phyloP scores from a whole-genome alignment of 1,140 invertebrate species.

The Lepidurus couesii region DNA sequence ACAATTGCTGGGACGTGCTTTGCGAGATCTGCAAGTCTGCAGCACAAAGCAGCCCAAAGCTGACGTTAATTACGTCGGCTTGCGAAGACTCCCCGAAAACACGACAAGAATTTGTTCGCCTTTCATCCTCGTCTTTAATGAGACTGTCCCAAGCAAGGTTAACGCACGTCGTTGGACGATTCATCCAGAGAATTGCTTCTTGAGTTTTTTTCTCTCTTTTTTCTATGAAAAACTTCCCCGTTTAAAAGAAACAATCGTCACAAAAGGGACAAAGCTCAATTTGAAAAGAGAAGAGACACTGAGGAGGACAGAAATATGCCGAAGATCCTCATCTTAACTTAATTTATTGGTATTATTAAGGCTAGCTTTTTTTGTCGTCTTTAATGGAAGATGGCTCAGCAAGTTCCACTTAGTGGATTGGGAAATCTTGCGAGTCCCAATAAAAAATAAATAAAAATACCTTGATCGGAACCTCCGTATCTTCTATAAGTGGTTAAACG shows the following conservation, averaged over 20 bases:
- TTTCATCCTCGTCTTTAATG: background rate
- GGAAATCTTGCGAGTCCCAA: background rate
- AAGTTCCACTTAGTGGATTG: background rate
- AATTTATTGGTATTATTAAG: conserved; percentile 16
- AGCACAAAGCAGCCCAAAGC: background rate
- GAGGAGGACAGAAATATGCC: background rate
- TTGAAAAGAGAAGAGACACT: background rate
- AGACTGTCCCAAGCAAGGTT: conserved; percentile 11
- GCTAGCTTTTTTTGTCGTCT: background rate
- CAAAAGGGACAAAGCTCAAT: background rate
- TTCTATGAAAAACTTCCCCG: background rate
- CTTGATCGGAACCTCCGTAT: too few relatives aligned
- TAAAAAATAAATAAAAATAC: too few relatives aligned
- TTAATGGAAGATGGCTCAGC: conserved; percentile 14
- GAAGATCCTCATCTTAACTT: background rate
- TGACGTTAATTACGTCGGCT: background rate
- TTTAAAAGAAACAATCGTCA: background rate
- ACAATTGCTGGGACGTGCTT: background rate
- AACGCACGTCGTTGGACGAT: conserved; percentile 14
- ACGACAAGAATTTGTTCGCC: background rate
- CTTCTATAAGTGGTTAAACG: too few relatives aligned
- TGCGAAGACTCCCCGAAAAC: background rate
- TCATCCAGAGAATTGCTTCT: background rate
- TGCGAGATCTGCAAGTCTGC: background rate
- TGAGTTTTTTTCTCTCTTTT: background rate